phyloP scores from a whole-genome alignment of 2,888 invertebrate species.

The Eilema depressum region DNA sequence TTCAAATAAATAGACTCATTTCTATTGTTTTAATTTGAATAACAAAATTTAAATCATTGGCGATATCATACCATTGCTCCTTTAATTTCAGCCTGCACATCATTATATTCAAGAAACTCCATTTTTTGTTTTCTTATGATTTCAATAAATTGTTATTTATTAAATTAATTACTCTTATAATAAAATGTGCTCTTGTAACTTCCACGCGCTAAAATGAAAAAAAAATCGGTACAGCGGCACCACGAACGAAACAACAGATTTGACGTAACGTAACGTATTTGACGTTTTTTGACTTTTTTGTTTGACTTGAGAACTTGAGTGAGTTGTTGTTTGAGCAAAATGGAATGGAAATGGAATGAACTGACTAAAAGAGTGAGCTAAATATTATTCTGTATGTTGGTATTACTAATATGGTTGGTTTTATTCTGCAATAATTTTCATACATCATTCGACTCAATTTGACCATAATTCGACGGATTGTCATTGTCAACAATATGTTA shows the following conservation, averaged over 20 bases:
- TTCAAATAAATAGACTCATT: slow-evolving; percentile 4
- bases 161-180: background rate
- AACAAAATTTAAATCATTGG: background rate
- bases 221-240: slow-evolving; percentile 34
- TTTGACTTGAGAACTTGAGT: background rate
- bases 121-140: slow-evolving; percentile 65
- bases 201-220: slow-evolving; percentile 42
- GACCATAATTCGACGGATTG: no score
- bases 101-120: slow-evolving; percentile 96
- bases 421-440: no score
- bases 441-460: no score
- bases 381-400: no score
- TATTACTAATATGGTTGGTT: no score
- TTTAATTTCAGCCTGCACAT: slow-evolving; percentile 93
- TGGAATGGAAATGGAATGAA: no score
- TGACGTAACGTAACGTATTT: no score
- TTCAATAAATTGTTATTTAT: background rate
- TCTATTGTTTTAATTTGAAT: background rate
- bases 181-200: slow-evolving; percentile 32
- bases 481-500: no score
- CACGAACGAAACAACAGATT: slow-evolving; percentile 36
- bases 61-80: slow-evolving; percentile 91
- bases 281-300: no score
- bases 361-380: no score
- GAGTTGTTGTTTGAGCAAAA: no score